These are phyloP conservation scores for Trigoniulus corallinus DNA, from an alignment of 1,140 invertebrate species.

Conservation along the genomic window DNA sequence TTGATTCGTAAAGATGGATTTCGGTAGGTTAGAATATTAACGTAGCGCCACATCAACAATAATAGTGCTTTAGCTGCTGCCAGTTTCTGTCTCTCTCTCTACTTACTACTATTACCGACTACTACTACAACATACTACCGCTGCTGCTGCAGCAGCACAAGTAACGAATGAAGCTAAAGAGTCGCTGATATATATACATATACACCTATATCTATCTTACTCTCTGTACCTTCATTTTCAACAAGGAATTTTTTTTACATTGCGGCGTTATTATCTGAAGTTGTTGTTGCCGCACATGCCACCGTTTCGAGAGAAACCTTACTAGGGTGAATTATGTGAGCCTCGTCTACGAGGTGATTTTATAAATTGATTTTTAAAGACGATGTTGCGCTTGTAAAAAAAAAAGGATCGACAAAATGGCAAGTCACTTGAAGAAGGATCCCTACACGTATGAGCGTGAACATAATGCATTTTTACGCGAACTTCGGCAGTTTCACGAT, in stretches of 20 bases:
- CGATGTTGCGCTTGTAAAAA: background rate
- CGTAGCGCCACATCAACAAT: too few species aligned
- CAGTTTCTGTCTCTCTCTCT: too few species aligned
- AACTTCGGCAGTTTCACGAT: constrained; percentile 65
- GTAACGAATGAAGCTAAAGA: too few species aligned
- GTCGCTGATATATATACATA: too few species aligned
- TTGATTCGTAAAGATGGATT: background rate
- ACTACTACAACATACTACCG: too few species aligned
- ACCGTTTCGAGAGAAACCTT: background rate
- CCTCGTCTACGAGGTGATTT: too few species aligned
- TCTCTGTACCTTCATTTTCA: background rate
- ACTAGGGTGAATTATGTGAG: background rate
- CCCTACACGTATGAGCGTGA: background rate
- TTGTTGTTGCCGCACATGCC: background rate
- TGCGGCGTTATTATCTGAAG: background rate
- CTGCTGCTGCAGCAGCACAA: too few species aligned
- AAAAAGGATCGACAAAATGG: background rate
- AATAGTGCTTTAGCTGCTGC: too few species aligned
- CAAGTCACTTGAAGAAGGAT: background rate
- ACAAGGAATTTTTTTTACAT: background rate
- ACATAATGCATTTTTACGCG: constrained; percentile 32
- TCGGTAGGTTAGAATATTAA: too few species aligned
- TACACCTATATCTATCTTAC: too few species aligned
- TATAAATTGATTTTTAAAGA: background rate
- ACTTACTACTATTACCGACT: too few species aligned